Evolutionary conservation across 92 coral and sea anemone species (phyloP), one percentile per base, ranked within the genome.

Genomic region (Metridium senile): DNA sequence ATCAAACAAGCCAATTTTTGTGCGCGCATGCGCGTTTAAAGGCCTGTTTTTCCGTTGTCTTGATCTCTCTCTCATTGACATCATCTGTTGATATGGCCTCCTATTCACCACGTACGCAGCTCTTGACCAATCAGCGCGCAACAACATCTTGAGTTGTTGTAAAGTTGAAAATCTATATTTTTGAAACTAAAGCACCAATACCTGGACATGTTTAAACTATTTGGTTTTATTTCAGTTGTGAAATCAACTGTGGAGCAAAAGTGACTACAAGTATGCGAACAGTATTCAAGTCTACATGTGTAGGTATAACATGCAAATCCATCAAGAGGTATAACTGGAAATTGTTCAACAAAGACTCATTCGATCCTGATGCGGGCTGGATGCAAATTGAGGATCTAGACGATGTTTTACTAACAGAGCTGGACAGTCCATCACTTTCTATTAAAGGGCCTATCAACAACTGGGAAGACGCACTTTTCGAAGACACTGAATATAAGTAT

Each of bases 341-440:
- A 10, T 65, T 91, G 23, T 85, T 69, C 74, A 65, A 21, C 62
- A 70, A 68, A 26, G 72, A 82, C 27, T 32, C 46, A n/a, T 68
- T 22, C 33, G 72, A 70, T 16, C 70, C 61, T 18, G 63, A 69
- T 32, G 70, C 70, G 18, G 76, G 80, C 18, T 85, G 92, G 93
- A 23, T 72, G 23, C 59, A 68, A 57, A 79, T 74, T 2, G 59
- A 56, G 19, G 77, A 75, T 71, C 70, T 91, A 51, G 74, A 66
- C 21, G 75, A 82, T 0, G 79, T 28, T 58, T 67, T 66, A 35
- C 79, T 84, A 1, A 91, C 97, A 7, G 91, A 91, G 21, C 52
- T 80, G 53, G 86, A 75, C 32, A 79, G 93, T 62, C 91, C 89
- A 26, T 85, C 79, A 26, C 45, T 91, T n/a, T 90, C 86, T 26